Conservation (phyloP, 2,113 vertebrate genomes). For the Pteronura brasiliensis region DNA sequence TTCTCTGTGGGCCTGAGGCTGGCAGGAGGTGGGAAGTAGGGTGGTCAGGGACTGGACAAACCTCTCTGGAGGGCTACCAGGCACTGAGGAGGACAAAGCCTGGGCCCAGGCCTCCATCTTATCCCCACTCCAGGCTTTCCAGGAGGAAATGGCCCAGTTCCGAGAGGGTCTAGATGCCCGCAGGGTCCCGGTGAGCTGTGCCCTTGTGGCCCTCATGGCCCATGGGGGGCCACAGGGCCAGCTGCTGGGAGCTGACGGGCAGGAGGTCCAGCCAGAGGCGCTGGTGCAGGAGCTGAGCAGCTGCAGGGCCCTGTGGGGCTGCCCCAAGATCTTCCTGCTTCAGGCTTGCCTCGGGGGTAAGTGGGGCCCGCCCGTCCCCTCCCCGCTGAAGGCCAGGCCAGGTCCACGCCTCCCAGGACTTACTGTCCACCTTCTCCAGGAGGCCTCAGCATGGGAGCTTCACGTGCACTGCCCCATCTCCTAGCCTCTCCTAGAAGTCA, state of each 20-base stretch:
- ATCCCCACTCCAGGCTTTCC: conserved; percentile 40
- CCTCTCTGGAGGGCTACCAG: neutral
- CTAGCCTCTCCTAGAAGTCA: neutral
- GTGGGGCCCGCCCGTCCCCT: neutral
- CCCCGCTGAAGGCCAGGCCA: neutral
- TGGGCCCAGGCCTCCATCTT: neutral
- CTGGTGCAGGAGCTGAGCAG: conserved; percentile 43
- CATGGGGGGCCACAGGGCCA: conserved; percentile 42
- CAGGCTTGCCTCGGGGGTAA: conserved; percentile 64
- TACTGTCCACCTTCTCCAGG: neutral
- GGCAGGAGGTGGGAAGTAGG: neutral
- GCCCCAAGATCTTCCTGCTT: conserved; percentile 67
- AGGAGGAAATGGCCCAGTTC: conserved; percentile 49
- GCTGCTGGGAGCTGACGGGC: conserved; percentile 49
- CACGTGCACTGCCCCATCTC: no score
- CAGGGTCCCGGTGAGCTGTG: conserved; percentile 53
- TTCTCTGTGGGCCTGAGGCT: neutral
- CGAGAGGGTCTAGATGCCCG: neutral
- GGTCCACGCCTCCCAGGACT: neutral
- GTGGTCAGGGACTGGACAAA: neutral
- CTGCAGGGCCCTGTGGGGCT: neutral
- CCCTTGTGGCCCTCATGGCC: conserved; percentile 65
- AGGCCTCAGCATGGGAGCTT: neutral
- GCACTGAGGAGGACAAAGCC: no score
- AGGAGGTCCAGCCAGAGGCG: neutral